phyloP scores from a whole-genome alignment of 2,797 vertebrate genomes.

The Gymnocypris eckloni region DNA sequence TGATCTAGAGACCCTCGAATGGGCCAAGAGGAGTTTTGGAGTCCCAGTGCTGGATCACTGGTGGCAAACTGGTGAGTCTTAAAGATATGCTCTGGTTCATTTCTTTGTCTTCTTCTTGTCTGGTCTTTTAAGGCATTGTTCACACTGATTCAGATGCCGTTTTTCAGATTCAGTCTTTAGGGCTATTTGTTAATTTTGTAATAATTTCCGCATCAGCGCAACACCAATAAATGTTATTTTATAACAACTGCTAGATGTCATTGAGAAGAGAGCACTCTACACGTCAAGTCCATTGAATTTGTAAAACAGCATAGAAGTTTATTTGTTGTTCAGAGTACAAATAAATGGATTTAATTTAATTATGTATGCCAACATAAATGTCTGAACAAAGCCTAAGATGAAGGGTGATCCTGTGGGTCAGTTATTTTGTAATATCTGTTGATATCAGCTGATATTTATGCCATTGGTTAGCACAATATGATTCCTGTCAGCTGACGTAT shows the following conservation, averaged over 20 bases:
- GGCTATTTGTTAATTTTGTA: neutral
- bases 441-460: neutral
- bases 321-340: neutral
- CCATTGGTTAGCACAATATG: neutral
- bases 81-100: neutral
- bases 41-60: conserved; percentile 97
- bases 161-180: neutral
- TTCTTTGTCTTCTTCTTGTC: neutral
- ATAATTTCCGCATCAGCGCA: neutral
- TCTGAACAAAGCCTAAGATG: neutral
- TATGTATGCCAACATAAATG: neutral
- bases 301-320: neutral
- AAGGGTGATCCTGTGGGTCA: neutral
- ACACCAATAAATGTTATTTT: neutral
- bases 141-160: neutral
- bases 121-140: neutral
- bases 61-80: conserved; percentile 96
- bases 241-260: neutral
- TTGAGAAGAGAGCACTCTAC: neutral
- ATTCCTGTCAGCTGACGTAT: neutral
- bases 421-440: neutral
- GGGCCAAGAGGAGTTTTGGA: conserved; percentile 89
- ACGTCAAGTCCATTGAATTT: neutral
- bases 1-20: conserved; percentile 91
- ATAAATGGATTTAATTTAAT: neutral